Evolutionary conservation across 2,113 vertebrate species (phyloP), one percentile per base, ranked within the genome.

Genomic region (Tinamus guttatus): DNA sequence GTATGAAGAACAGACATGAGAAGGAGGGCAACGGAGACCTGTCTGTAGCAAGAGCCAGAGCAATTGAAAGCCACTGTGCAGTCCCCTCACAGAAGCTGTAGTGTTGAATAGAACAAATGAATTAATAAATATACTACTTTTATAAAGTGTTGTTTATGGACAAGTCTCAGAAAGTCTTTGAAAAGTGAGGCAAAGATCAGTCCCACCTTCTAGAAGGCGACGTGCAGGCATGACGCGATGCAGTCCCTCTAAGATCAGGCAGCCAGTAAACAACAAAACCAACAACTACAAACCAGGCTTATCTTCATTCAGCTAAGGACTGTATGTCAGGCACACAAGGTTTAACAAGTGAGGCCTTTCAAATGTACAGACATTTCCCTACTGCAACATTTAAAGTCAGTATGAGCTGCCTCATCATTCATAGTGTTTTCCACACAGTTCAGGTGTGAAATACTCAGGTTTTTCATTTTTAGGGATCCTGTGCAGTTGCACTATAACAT

Each of bases 401-500:
- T 47, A 75, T 65, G 21, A 49, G 62, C 15, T 54, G 74, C 41
- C 36, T 36, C 20, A 78, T 13, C 34, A 3, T 77, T n/a, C 2
- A 1, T 64, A 0, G 6, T 62, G 12, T 41, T 90, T 87, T 59
- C 74, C 7, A 27, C 17, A 22, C 32, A 5, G 43, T 58, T 14
- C 7, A 68, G 38, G 11, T 76, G 22, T 84, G 65, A 62, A 87
- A 16, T 52, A 20, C 38, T 81, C 54, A 18, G 49, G 54, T 32
- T 58, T 58, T 63, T 38, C 47, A 11, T 43, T 81, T 45, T 41
- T 30, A 13, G 52, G 60, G 38, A 17, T 60, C 13, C 38, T 7
- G 2, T 69, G 34, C 56, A 70, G 32, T 73, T 78, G 30, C 36
- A 17, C 22, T 60, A 0, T 80, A 19, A 3, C 32, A 2, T 0